These are phyloP conservation scores for Oncorhynchus keta DNA, from an alignment of 2,113 vertebrate species.

Conservation along the genomic window DNA sequence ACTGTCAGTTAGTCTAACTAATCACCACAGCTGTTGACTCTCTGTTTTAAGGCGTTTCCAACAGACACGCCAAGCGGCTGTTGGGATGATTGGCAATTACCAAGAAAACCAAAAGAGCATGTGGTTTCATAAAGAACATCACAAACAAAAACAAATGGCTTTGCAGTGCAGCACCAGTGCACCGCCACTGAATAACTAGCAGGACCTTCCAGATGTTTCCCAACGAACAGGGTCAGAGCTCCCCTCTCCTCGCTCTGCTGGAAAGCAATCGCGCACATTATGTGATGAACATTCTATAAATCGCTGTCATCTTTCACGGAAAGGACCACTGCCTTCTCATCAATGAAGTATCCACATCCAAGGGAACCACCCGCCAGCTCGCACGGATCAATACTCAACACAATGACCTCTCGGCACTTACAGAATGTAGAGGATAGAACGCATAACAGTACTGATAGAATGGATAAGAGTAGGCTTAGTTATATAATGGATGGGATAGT, in stretches of 20 bases:
- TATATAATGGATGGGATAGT: too few relatives aligned
- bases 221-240: neutral
- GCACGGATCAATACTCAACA: conserved; percentile 25
- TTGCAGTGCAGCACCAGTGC: neutral
- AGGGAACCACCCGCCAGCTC: neutral
- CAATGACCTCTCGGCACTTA: neutral
- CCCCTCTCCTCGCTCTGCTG: neutral
- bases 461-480: too few relatives aligned
- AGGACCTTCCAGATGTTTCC: neutral
- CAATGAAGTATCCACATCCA: conserved; percentile 9
- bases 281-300: conserved; percentile 9
- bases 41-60: neutral
- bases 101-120: neutral
- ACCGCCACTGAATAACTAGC: neutral
- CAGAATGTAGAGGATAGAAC: neutral
- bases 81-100: neutral
- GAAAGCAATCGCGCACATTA: neutral
- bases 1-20: conserved; percentile 15
- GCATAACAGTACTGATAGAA: too few relatives aligned
- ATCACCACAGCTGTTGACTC: conserved; percentile 9
- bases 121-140: neutral
- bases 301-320: conserved; percentile 4
- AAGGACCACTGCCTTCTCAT: neutral
- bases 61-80: neutral
- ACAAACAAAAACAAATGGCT: neutral